Evolutionary conservation across 2,888 invertebrate species (phyloP).

Genomic region (Conomelus anceps): DNA sequence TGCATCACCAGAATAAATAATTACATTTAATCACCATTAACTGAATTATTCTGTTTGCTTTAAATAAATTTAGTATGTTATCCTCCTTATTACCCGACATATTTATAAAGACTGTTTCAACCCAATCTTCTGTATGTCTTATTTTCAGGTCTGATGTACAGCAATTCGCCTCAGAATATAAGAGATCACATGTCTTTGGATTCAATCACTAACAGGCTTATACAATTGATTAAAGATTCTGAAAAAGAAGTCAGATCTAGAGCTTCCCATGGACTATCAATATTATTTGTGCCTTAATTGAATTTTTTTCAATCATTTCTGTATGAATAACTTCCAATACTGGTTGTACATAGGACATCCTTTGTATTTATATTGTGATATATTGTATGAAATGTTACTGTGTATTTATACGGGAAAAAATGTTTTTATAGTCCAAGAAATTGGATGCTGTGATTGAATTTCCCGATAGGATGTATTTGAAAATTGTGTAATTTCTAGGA

Average conservation of each 20-base stretch:
- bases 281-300: slow-evolving; percentile 26
- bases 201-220: slow-evolving; percentile 46
- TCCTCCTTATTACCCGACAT: too few relatives aligned
- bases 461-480: neutral
- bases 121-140: neutral
- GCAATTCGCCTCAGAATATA: slow-evolving; percentile 36
- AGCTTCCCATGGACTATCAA: slow-evolving; percentile 50
- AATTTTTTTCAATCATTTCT: neutral
- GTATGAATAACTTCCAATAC: neutral
- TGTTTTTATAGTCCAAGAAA: neutral
- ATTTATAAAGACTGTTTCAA: neutral
- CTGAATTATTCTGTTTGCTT: neutral
- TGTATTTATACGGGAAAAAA: neutral
- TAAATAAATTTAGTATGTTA: too few relatives aligned
- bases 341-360: neutral
- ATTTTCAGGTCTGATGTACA: slow-evolving; percentile 40
- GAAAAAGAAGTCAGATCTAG: slow-evolving; percentile 50
- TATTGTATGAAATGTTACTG: neutral
- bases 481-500: neutral
- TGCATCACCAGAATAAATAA: too few relatives aligned
- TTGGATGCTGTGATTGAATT: neutral
- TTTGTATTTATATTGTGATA: neutral
- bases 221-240: slow-evolving; percentile 51
- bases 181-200: slow-evolving; percentile 42
- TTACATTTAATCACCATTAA: too few relatives aligned